Base-by-base conservation (phyloP, 30 jellyfish, hydroid and myxozoan species). In the Phacellophora camtschatica region DNA sequence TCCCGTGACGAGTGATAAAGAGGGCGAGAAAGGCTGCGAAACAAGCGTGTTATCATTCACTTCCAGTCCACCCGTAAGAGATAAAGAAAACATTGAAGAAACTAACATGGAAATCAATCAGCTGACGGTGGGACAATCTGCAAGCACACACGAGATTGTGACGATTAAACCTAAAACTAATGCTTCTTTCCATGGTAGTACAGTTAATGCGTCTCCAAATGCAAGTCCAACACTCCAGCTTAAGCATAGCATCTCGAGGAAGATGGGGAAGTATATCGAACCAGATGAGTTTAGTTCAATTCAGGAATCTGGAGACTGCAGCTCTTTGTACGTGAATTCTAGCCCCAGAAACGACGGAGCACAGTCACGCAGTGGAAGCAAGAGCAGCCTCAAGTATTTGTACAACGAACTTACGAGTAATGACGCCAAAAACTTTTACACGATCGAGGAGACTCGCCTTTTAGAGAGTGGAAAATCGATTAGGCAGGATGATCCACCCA, bases 361-460 rank as follows among this genome's bases (percentile, higher is more conserved):
- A 4, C 91, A 66, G 58, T 80, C 91, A 15, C 82, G 91, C 13
- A 31, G 83, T 62, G 73, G 80, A 1, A 84, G 95, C 81, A 84
- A 64, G 37, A 84, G 88, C 50, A 84, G 95, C 25, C 43, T 84
- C 71, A 84, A 84, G 55, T 84, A 84, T 37, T 45, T 57, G 22
- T 84, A 71, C 74, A 84, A 71, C 45, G 95, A 84, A 3, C 0
- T 34, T 22, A 20, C 71, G 46, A 80, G 66, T 67, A 23, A 36
- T 0, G 91, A 80, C 34, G 84, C 33, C 25, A 80, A 62, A 25
- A 43, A 36, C 77, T 80, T 76, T 28, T 80, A 66, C 69, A 80
- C 91, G 48, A 80, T 80, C 20, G 91, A 36, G 28, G 91, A 80
- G 42, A 49, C 82, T 18, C 75, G 56, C 19, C 20, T 74, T 6